These are phyloP conservation scores for Alcedo atthis DNA, from an alignment of 2,797 vertebrate genomes.

Conservation along the genomic window DNA sequence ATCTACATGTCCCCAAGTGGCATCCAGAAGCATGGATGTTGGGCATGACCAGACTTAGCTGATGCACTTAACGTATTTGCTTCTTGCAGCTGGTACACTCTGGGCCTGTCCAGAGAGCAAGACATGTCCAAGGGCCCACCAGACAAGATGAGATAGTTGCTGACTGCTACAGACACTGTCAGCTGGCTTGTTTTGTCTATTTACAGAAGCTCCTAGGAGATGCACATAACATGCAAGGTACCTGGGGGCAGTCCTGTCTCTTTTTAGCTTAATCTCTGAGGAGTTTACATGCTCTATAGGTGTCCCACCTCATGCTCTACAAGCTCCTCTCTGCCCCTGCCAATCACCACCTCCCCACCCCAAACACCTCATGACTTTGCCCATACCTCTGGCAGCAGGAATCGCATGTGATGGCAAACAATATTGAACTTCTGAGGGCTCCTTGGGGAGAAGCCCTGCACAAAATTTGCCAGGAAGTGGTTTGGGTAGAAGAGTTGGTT, in stretches of 20 bases:
- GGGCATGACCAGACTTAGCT: background rate
- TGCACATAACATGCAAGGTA: background rate
- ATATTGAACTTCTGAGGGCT: constrained; percentile 78
- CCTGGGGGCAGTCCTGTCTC: background rate
- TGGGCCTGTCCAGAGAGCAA: background rate
- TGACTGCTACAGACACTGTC: background rate
- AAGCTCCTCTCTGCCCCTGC: background rate
- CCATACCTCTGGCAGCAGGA: constrained; percentile 81
- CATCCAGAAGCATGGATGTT: background rate
- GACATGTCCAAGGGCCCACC: background rate
- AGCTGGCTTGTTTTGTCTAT: background rate
- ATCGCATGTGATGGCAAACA: constrained; percentile 91
- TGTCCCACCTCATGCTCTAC: rapidly evolving
- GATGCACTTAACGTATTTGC: background rate
- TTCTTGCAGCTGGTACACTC: background rate
- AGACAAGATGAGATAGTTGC: background rate
- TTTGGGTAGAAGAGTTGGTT: constrained; percentile 83
- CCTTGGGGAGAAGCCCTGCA: constrained; percentile 74
- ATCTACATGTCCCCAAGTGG: rapidly evolving
- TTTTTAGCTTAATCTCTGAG: background rate
- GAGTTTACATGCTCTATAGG: rapidly evolving
- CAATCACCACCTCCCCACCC: no score
- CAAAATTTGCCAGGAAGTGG: constrained; percentile 77
- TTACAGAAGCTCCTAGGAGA: background rate
- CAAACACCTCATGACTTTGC: rapidly evolving